A percentile compares a stretch with the other conserved stretches of the same genome.
These are phyloP conservation scores for Mycogona germanica DNA, from an alignment of 2,888 invertebrate genomes.

Conservation along the genomic window DNA sequence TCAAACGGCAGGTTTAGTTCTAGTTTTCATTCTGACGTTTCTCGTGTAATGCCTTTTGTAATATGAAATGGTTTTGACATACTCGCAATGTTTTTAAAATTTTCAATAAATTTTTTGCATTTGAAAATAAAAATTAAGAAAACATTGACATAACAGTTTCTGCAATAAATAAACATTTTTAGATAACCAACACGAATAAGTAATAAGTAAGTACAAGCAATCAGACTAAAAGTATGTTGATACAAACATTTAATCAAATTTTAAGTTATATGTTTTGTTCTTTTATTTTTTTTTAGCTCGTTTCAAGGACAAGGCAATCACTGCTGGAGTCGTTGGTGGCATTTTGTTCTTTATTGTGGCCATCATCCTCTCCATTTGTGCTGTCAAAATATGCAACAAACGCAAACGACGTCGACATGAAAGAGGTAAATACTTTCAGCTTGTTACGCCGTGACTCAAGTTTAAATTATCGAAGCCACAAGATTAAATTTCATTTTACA, in stretches of 20 bases:
- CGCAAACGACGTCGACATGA: slow-evolving; percentile 93
- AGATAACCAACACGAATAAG: neutral
- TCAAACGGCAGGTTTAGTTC: neutral
- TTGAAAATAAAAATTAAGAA: too few species aligned
- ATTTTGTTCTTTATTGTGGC: slow-evolving; percentile 95
- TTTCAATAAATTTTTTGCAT: too few species aligned
- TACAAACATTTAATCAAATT: too few species aligned
- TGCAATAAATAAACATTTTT: too few species aligned
- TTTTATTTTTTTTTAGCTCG: slow-evolving; percentile 8
- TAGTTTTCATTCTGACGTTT: too few species aligned
- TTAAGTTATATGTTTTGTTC: too few species aligned
- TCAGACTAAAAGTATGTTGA: neutral
- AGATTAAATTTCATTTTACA: neutral
- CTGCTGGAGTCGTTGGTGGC: slow-evolving; percentile 92
- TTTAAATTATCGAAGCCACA: too few species aligned
- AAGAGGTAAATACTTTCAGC: slow-evolving; percentile 56
- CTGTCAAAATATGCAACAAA: slow-evolving; percentile 96
- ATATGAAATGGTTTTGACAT: too few species aligned
- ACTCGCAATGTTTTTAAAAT: too few species aligned
- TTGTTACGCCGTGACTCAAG: slow-evolving; percentile 15
- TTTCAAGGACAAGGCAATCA: slow-evolving; percentile 49
- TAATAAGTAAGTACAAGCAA: neutral
- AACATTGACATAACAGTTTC: too few species aligned
- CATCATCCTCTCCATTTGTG: slow-evolving; percentile 92
- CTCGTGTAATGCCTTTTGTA: too few species aligned